Conservation (phyloP, 2,888 invertebrate genomes). For the Acanthococcus lagerstroemiae region DNA sequence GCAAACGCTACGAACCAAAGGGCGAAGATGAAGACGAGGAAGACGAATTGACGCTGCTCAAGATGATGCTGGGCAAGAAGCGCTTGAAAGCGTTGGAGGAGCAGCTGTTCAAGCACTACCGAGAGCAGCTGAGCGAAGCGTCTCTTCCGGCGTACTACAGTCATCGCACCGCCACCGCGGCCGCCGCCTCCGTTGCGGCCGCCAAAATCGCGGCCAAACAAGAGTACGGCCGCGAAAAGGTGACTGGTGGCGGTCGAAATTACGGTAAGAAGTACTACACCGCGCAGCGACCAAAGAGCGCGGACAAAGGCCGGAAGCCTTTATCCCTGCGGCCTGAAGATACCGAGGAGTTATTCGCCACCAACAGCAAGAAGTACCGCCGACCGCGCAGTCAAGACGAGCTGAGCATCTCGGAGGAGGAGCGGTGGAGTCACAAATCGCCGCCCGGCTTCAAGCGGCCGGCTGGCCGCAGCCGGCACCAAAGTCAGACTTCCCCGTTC, state of each 20-base stretch:
- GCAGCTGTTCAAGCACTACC: constrained; percentile 21
- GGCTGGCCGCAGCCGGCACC: constrained; percentile 32
- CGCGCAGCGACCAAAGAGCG: constrained; percentile 15
- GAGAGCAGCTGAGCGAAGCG: constrained; percentile 3
- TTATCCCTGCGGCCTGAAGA: background rate
- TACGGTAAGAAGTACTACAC: constrained; percentile 7
- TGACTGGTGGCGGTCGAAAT: background rate
- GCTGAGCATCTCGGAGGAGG: constrained; percentile 36
- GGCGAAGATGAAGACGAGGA: constrained; percentile 14
- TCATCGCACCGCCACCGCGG: background rate
- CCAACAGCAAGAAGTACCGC: constrained; percentile 28
- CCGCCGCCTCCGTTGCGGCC: background rate
- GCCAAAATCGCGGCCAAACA: background rate
- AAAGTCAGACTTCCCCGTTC: constrained; percentile 46
- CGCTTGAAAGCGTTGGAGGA: constrained; percentile 21
- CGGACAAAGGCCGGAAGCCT: constrained; percentile 15
- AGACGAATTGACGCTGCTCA: constrained; percentile 12
- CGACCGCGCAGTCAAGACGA: constrained; percentile 37
- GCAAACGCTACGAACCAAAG: constrained; percentile 6
- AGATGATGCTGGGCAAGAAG: constrained; percentile 27
- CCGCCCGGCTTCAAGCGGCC: constrained; percentile 2
- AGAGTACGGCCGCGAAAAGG: background rate
- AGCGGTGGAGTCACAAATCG: constrained; percentile 41
- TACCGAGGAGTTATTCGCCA: constrained; percentile 3
- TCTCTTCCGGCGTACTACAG: too few relatives aligned